Percentiles rank a stretch among this genome's conserved stretches.
These are phyloP conservation scores for Helicoverpa assulta DNA, from an alignment of 2,888 invertebrate genomes.

Conservation along the genomic window DNA sequence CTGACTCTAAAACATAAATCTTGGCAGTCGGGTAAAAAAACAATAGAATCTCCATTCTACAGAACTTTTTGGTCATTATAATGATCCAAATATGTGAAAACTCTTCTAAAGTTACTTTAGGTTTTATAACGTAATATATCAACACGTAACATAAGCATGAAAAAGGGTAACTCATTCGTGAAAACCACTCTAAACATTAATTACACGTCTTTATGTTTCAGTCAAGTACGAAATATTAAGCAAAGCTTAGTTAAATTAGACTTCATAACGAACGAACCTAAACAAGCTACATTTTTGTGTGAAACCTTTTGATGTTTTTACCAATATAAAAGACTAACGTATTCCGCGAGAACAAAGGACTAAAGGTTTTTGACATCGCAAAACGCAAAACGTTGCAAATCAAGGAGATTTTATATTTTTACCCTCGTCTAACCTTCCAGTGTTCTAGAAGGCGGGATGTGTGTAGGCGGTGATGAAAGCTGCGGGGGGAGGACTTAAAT, in stretches of 20 bases:
- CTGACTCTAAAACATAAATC: too few relatives aligned
- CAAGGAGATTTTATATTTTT: background rate
- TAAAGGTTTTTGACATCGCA: background rate
- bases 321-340: background rate
- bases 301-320: constrained; percentile 24
- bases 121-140: constrained; percentile 4
- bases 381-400: background rate
- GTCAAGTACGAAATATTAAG: constrained; percentile 18
- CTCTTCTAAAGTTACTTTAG: background rate
- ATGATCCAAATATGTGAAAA: background rate
- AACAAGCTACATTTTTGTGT: constrained; percentile 18
- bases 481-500: constrained; percentile 4
- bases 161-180: constrained; percentile 16
- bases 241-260: constrained; percentile 12
- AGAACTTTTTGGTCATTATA: too few relatives aligned
- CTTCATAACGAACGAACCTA: constrained; percentile 19
- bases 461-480: constrained; percentile 7
- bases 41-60: too few relatives aligned
- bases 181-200: constrained; percentile 31
- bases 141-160: constrained; percentile 3
- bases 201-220: constrained; percentile 32
- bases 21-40: too few relatives aligned
- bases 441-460: background rate
- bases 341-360: background rate
- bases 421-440: background rate